Conservation (phyloP, 2,888 invertebrate genomes). For the Yponomeuta malinellus region DNA sequence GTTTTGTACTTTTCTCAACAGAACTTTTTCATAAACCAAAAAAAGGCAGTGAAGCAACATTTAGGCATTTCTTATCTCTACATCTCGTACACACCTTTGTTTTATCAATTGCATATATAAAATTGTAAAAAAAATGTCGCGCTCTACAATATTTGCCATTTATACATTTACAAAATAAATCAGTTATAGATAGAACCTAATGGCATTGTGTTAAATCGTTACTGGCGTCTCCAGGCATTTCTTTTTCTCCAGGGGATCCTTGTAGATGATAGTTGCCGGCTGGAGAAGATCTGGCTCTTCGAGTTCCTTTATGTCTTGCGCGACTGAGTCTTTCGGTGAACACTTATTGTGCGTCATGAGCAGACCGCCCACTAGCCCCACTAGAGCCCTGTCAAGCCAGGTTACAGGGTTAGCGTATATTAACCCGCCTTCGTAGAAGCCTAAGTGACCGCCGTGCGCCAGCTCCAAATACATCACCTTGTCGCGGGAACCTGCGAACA, state of each 20-base stretch:
- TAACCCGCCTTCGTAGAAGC: slow-evolving; percentile 94
- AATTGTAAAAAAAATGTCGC: background rate
- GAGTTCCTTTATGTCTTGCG: slow-evolving; percentile 22
- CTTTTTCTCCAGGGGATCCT: slow-evolving; percentile 55
- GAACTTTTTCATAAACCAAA: background rate
- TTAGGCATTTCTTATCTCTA: background rate
- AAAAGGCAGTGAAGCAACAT: background rate
- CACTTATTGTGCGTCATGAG: slow-evolving; percentile 76
- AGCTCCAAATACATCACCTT: slow-evolving; percentile 86
- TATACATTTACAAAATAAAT: background rate
- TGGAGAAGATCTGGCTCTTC: slow-evolving; percentile 63
- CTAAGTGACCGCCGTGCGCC: slow-evolving; percentile 95
- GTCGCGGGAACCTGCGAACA: slow-evolving; percentile 76
- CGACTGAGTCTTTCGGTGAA: slow-evolving; percentile 34
- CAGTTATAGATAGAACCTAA: background rate
- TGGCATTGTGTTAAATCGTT: background rate
- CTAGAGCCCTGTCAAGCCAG: slow-evolving; percentile 93
- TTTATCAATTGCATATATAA: background rate
- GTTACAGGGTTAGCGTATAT: slow-evolving; percentile 92
- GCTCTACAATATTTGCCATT: background rate
- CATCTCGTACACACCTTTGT: background rate
- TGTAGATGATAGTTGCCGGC: slow-evolving; percentile 58
- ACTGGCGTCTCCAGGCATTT: background rate
- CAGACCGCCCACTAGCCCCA: slow-evolving; percentile 85
- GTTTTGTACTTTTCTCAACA: background rate